Evolutionary conservation across 2,113 vertebrate genomes (phyloP).

Genomic region (Gnathonemus longibarbis): DNA sequence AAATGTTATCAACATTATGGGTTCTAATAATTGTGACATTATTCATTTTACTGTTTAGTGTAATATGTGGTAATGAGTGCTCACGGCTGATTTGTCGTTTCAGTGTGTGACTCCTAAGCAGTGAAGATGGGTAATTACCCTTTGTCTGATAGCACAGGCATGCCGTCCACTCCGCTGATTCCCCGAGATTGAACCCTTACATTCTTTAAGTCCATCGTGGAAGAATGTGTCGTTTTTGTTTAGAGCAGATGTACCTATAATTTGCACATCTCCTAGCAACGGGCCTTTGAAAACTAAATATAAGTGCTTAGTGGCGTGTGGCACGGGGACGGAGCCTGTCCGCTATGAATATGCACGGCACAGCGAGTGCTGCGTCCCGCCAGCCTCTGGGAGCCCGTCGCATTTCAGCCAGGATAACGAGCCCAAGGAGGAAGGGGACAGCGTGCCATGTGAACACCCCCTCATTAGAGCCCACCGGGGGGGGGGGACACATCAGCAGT

Average conservation of each 20-base stretch:
- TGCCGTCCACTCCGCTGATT: neutral
- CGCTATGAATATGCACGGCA: conserved; percentile 20
- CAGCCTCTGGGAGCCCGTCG: neutral
- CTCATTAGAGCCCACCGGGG: neutral
- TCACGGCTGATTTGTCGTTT: neutral
- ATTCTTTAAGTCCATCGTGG: conserved; percentile 43
- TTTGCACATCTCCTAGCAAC: conserved; percentile 66
- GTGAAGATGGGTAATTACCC: neutral
- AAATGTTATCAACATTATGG: neutral
- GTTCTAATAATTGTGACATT: neutral
- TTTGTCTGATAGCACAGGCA: neutral
- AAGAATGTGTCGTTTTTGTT: conserved; percentile 47
- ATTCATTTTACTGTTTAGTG: neutral
- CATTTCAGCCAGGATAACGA: neutral
- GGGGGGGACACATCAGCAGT: neutral
- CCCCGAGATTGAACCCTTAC: neutral
- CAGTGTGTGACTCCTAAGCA: neutral
- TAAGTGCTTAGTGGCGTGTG: conserved; percentile 50
- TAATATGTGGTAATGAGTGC: neutral
- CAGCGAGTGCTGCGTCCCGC: neutral
- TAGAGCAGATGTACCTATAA: conserved; percentile 48
- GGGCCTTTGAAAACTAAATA: conserved; percentile 61
- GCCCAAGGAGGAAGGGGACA: neutral
- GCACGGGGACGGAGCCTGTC: conserved; percentile 26
- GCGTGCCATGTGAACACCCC: neutral